Percentiles rank a stretch among this genome's conserved stretches.
These are phyloP conservation scores for Diabrotica undecimpunctata DNA, from an alignment of 1,140 invertebrate genomes.

Conservation along the genomic window DNA sequence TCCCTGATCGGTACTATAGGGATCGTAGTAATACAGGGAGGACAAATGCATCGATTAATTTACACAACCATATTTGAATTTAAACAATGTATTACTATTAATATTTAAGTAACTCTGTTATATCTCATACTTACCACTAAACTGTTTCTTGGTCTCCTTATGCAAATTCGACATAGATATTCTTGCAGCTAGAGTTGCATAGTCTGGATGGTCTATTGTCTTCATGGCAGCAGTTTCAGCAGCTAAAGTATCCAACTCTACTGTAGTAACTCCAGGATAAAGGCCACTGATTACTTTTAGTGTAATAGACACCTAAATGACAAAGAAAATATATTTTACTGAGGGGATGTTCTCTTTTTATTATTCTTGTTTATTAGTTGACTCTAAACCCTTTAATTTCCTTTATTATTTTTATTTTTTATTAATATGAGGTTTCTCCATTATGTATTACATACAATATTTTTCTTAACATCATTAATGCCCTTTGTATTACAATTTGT, in stretches of 20 bases:
- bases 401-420: too few species aligned
- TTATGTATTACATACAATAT: too few species aligned
- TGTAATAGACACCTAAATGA: slow-evolving; percentile 57
- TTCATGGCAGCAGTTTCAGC: slow-evolving; percentile 95
- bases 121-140: slow-evolving; percentile 64
- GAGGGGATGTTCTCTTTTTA: background rate
- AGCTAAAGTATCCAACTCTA: slow-evolving; percentile 94
- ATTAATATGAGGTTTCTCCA: too few species aligned
- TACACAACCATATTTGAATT: too few species aligned
- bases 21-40: too few species aligned
- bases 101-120: background rate
- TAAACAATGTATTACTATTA: too few species aligned
- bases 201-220: slow-evolving; percentile 96
- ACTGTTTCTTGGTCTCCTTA: slow-evolving; percentile 91
- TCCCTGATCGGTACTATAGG: too few species aligned
- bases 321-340: background rate
- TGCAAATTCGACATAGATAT: slow-evolving; percentile 97
- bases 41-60: too few species aligned
- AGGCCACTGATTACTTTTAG: slow-evolving; percentile 89
- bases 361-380: too few species aligned
- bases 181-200: slow-evolving; percentile 90
- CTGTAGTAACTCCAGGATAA: slow-evolving; percentile 93
- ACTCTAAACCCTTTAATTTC: too few species aligned
- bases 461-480: too few species aligned
- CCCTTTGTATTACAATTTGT: too few species aligned